Base-by-base conservation (phyloP, 2,888 invertebrate genomes). In the Elegia similella region DNA sequence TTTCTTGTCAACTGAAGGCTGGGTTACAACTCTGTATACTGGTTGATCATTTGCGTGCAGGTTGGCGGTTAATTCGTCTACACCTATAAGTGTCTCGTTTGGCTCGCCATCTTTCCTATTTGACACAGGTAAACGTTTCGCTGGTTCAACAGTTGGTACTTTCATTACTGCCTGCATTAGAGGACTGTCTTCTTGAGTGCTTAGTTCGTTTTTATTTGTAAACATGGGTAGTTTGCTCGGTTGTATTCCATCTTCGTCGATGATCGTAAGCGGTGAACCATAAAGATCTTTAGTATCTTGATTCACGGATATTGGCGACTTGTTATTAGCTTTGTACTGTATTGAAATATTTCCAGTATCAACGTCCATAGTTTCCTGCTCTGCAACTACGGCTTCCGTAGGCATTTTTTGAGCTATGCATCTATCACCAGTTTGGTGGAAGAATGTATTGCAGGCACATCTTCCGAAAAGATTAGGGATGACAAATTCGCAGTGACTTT, bases 391-490 rank as follows among this genome's bases (percentile, higher is more conserved):
- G 12, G 88, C 80, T 72, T 90, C 91, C 7, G 90, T 84, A 10
- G 79, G 71, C 44, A 70, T 57, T 70, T 82, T 91, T 60, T 80
- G 79, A 7, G 84, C 78, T 57, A 95, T 80, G 84, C 95, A 95
- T 63, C 92, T 93, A 64, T 95, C 94, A 13, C 94, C 94, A 23
- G 92, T 86, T 85, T 94, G 94, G 61, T 92, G 92, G 66, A 93
- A 93, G 43, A 94, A 94, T 8, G 94, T 82, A 67, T 95, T 95
- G 78, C 98, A 98, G 61, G 95, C 95, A 74, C 98, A 98, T 73
- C 96, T 94, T 52, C 98, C 98, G 77, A 97, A 97, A 10, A 98
- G 93, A 80, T 97, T 96, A 30, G 97, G 96, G 67, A 98, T 97
- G 55, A 97, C 93, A 80, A 96, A 98, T 82, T 97, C 97, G 75